A percentile compares a stretch with the other conserved stretches of the same genome.
phyloP scores from a whole-genome alignment of 2,888 invertebrate genomes.

The Nycteola revayana region DNA sequence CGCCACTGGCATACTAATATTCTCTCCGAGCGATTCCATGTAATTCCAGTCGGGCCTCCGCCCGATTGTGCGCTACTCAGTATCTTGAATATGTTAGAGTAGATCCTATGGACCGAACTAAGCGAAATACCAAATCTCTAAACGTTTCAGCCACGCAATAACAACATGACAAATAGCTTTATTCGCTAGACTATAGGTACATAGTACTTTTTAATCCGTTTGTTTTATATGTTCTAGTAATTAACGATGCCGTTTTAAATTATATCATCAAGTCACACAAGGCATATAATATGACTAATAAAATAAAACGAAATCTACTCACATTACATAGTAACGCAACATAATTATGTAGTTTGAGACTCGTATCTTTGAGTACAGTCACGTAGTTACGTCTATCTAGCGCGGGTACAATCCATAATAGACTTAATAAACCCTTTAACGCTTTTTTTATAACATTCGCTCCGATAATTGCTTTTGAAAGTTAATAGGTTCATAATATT shows the following conservation, averaged over 20 bases:
- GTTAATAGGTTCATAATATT: constrained; percentile 25
- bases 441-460: constrained; percentile 5
- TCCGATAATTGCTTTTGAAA: constrained; percentile 13
- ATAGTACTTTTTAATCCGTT: too few relatives aligned
- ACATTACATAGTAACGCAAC: too few relatives aligned
- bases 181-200: neutral
- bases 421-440: constrained; percentile 2
- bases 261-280: too few relatives aligned
- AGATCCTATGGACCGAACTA: constrained; percentile 14
- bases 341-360: too few relatives aligned
- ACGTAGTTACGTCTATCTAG: too few relatives aligned
- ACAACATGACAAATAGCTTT: neutral
- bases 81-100: constrained; percentile 72
- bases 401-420: too few relatives aligned
- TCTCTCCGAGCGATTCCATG: constrained; percentile 67
- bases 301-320: too few relatives aligned
- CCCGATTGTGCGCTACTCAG: constrained; percentile 60
- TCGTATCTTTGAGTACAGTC: too few relatives aligned
- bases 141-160: constrained; percentile 10
- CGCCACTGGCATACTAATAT: constrained; percentile 75
- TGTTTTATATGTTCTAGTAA: too few relatives aligned
- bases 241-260: too few relatives aligned
- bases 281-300: too few relatives aligned
- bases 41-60: constrained; percentile 66
- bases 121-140: constrained; percentile 20